phyloP scores from a whole-genome alignment of 1,140 invertebrate genomes.

The Chironomus tepperi region DNA sequence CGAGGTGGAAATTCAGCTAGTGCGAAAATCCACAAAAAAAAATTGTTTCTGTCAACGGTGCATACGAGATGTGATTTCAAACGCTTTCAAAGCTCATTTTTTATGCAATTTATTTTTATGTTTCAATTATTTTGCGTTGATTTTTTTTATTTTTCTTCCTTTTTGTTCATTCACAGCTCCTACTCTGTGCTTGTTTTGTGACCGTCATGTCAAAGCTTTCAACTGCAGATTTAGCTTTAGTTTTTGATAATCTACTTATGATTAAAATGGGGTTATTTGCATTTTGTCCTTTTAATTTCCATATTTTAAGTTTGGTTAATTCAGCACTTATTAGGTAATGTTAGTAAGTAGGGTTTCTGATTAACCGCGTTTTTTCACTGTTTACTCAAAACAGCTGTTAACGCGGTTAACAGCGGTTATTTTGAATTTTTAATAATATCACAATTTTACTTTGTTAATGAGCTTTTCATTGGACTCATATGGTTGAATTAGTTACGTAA shows the following conservation, averaged over 20 bases:
- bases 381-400: too few species aligned
- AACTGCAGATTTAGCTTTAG: not conserved
- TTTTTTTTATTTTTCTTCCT: not conserved
- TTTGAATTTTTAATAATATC: too few species aligned
- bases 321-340: too few species aligned
- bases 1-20: not conserved
- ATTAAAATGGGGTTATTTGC: too few species aligned
- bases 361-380: too few species aligned
- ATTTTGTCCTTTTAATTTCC: not conserved
- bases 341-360: too few species aligned
- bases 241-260: not conserved
- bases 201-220: not conserved
- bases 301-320: too few species aligned
- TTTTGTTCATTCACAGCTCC: not conserved
- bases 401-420: too few species aligned
- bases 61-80: not conserved
- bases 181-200: not conserved
- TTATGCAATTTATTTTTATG: slow-evolving; percentile 9
- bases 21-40: not conserved
- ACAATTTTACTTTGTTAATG: too few species aligned
- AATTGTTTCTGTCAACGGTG: too few species aligned
- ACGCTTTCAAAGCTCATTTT: not conserved
- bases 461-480: too few species aligned
- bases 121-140: not conserved
- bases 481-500: too few species aligned